A percentile compares a stretch with the other conserved stretches of the same genome.
phyloP scores from a whole-genome alignment of 2,888 invertebrate species.

The Petrolisthes cinctipes region DNA sequence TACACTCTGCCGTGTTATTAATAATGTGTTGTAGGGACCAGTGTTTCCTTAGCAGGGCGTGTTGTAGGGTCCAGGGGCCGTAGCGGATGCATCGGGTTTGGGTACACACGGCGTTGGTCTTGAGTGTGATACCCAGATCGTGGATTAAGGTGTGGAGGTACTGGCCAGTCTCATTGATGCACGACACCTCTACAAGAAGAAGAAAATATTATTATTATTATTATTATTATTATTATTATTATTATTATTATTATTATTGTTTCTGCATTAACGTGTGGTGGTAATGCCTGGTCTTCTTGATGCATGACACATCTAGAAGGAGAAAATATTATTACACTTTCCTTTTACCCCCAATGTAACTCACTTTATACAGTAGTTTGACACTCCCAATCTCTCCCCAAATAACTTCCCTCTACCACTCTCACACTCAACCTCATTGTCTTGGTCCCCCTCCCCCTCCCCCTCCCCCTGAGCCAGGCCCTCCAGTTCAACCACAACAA shows the following conservation, averaged over 20 bases:
- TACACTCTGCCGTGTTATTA: constrained; percentile 43
- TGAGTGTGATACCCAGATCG: constrained; percentile 84
- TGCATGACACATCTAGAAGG: too few relatives aligned
- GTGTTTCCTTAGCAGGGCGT: constrained; percentile 84
- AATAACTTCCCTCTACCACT: too few relatives aligned
- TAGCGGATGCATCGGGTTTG: constrained; percentile 84
- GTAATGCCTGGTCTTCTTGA: too few relatives aligned
- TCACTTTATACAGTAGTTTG: too few relatives aligned
- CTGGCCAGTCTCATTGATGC: constrained; percentile 85
- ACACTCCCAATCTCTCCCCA: too few relatives aligned
- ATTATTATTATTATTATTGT: background rate
- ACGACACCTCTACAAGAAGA: constrained; percentile 79
- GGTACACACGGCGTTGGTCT: constrained; percentile 84
- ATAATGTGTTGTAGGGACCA: constrained; percentile 80
- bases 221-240: background rate
- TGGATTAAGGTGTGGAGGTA: constrained; percentile 84
- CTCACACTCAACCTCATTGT: too few relatives aligned
- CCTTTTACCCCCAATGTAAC: too few relatives aligned
- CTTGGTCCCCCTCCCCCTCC: too few relatives aligned
- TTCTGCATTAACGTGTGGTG: background rate
- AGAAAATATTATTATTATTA: constrained; percentile 26
- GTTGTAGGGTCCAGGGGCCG: constrained; percentile 82
- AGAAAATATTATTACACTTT: too few relatives aligned
- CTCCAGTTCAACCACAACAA: too few relatives aligned
- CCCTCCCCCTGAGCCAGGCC: too few relatives aligned